Conservation (phyloP, 2,888 invertebrate genomes). For the Ctenicera cuprea region DNA sequence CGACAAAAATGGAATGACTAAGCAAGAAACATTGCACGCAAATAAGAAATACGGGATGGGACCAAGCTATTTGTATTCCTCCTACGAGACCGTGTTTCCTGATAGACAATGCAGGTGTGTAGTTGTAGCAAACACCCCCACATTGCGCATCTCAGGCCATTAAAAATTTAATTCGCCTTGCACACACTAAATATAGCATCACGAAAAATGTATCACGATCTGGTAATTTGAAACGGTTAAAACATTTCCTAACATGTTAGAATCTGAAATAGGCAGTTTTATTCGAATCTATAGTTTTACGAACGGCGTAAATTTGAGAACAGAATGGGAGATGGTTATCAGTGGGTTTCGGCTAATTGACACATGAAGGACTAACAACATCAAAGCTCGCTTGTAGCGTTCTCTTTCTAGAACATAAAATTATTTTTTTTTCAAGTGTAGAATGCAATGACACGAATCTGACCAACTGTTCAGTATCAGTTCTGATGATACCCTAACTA, state of each 20-base stretch:
- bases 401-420: too few relatives aligned
- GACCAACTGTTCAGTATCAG: too few relatives aligned
- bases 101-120: slow-evolving; percentile 63
- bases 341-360: not conserved
- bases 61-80: slow-evolving; percentile 62
- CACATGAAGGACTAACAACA: not conserved
- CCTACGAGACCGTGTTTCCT: slow-evolving; percentile 59
- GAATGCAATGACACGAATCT: too few relatives aligned
- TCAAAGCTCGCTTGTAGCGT: too few relatives aligned
- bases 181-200: slow-evolving; percentile 43
- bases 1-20: slow-evolving; percentile 58
- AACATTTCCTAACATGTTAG: not conserved
- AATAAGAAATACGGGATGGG: slow-evolving; percentile 61
- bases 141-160: slow-evolving; percentile 51
- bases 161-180: slow-evolving; percentile 54
- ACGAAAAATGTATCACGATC: slow-evolving; percentile 25
- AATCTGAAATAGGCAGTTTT: not conserved
- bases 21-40: slow-evolving; percentile 59
- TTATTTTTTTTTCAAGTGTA: too few relatives aligned
- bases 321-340: not conserved
- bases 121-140: slow-evolving; percentile 57
- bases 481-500: too few relatives aligned
- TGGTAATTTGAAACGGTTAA: not conserved
- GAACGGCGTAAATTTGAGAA: not conserved
- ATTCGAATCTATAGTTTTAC: not conserved